Evolutionary conservation across 2,113 vertebrate species (phyloP).

Genomic region (Tragelaphus strepsiceros): DNA sequence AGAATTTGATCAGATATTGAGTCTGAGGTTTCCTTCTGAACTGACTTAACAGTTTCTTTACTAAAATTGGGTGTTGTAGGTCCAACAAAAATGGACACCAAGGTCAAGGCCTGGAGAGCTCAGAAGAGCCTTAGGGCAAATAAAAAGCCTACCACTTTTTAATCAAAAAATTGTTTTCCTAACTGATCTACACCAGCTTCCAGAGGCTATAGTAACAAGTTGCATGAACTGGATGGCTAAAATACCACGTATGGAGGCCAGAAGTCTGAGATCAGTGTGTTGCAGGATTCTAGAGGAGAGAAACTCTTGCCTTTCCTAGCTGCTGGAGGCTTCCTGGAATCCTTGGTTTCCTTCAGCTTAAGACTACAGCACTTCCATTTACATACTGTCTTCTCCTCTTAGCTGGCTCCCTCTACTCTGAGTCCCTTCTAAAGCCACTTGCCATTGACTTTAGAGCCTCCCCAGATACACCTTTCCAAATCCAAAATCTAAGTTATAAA

Average conservation of each 20-base stretch:
- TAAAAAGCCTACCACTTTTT: too few species aligned
- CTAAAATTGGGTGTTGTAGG: background rate
- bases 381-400: fast-evolving
- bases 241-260: background rate
- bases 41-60: background rate
- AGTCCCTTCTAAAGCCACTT: fast-evolving
- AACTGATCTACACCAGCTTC: background rate
- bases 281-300: fast-evolving
- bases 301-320: background rate
- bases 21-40: background rate
- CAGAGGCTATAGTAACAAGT: background rate
- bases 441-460: background rate
- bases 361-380: fast-evolving
- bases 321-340: too few species aligned
- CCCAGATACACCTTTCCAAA: fast-evolving
- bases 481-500: background rate
- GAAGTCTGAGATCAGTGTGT: background rate
- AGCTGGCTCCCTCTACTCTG: too few species aligned
- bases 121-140: background rate
- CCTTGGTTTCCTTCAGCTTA: background rate
- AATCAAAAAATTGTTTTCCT: background rate
- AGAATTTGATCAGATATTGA: background rate
- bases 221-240: background rate
- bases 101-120: background rate
- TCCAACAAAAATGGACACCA: background rate